A percentile compares a stretch with the other conserved stretches of the same genome.
Conservation (phyloP, 2,113 vertebrate species). For the Brachypodius melanocephalos region DNA sequence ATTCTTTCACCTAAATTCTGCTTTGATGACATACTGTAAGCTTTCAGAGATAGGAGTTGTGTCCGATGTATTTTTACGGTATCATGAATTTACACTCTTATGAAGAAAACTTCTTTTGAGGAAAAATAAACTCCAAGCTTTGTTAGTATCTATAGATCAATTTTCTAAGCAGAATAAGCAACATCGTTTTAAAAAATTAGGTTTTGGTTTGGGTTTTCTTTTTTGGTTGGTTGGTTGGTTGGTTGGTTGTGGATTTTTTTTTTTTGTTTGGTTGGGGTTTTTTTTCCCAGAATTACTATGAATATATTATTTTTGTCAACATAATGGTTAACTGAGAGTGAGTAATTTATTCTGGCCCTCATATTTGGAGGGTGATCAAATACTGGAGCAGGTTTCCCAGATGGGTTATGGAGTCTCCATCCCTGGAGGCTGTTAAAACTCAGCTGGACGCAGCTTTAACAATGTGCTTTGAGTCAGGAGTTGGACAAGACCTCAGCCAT, state of each 20-base stretch:
- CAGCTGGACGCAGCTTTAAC: background rate
- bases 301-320: background rate
- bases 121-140: background rate
- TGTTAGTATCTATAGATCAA: background rate
- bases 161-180: background rate
- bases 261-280: background rate
- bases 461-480: background rate
- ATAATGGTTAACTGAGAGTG: background rate
- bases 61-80: background rate
- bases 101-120: background rate
- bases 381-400: background rate
- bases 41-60: background rate
- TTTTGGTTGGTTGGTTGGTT: too few species aligned
- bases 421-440: background rate
- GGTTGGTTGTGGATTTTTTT: background rate
- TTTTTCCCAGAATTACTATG: background rate
- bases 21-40: background rate
- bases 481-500: background rate
- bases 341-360: background rate
- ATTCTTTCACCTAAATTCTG: background rate
- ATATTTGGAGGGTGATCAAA: background rate
- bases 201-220: background rate
- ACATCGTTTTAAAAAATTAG: background rate
- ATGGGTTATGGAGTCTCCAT: background rate
- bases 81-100: background rate